Conservation (phyloP, 92 coral and sea anemone species). For the Porites rus region DNA sequence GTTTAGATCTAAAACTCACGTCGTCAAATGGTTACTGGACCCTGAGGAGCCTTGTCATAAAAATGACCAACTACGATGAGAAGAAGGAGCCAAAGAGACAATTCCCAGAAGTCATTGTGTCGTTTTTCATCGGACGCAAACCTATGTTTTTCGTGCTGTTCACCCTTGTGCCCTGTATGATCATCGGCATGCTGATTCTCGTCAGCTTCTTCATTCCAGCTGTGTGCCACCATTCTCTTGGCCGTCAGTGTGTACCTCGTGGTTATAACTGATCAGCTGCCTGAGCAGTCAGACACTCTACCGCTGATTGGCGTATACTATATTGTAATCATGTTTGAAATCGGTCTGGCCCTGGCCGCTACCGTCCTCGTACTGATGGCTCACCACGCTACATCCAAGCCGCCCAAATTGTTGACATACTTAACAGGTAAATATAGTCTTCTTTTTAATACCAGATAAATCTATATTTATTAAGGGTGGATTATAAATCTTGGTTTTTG, state of each 20-base stretch:
- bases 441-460: too few species aligned
- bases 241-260: slow-evolving; percentile 77
- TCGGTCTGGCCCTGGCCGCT: slow-evolving; percentile 59
- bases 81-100: too few species aligned
- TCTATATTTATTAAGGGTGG: too few species aligned
- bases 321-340: slow-evolving; percentile 68
- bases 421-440: slow-evolving; percentile 30
- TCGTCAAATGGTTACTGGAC: slow-evolving; percentile 48
- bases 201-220: slow-evolving; percentile 81
- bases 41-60: slow-evolving; percentile 14
- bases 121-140: slow-evolving; percentile 43
- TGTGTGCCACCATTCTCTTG: slow-evolving; percentile 70
- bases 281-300: slow-evolving; percentile 64
- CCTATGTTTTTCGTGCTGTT: slow-evolving; percentile 69
- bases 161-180: slow-evolving; percentile 70
- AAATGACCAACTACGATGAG: neutral
- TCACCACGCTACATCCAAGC: slow-evolving; percentile 55
- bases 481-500: too few species aligned
- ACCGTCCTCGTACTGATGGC: slow-evolving; percentile 67
- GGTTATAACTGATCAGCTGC: slow-evolving; percentile 70
- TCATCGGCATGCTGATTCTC: slow-evolving; percentile 75
- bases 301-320: slow-evolving; percentile 67
- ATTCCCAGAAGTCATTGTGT: slow-evolving; percentile 27
- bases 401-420: slow-evolving; percentile 60
- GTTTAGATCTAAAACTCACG: slow-evolving; percentile 27